Percentiles rank a stretch among this genome's conserved stretches.
Evolutionary conservation across 2,888 invertebrate species (phyloP).

Genomic region (Lepeophtheirus nordmannii): DNA sequence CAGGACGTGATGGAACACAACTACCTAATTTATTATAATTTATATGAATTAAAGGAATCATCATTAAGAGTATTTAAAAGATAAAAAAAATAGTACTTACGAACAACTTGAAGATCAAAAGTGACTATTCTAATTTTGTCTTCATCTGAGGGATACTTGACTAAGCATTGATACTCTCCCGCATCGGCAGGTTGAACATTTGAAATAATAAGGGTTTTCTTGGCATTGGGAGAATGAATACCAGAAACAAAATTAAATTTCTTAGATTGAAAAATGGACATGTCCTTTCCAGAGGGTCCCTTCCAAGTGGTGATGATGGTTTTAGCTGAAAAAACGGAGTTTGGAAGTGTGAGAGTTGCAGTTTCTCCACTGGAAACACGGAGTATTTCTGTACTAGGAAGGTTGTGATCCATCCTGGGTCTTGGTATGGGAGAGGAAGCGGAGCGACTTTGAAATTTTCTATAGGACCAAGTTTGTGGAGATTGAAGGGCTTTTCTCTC

Average conservation of each 20-base stretch:
- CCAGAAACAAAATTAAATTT: neutral
- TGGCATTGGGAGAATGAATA: neutral
- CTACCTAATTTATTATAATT: constrained; percentile 25
- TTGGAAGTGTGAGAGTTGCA: neutral
- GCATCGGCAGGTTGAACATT: neutral
- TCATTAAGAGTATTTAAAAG: neutral
- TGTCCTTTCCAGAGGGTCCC: neutral
- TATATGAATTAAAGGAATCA: neutral
- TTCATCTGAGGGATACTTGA: constrained; percentile 3
- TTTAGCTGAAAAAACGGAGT: neutral
- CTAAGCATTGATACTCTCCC: neutral
- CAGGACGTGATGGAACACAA: constrained; percentile 32
- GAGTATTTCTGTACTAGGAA: constrained; percentile 4
- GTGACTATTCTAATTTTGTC: neutral
- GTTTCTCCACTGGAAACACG: constrained; percentile 1
- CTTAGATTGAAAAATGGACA: neutral
- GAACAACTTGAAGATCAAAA: constrained; percentile 8
- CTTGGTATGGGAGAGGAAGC: neutral
- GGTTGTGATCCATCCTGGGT: neutral
- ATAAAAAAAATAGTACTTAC: neutral
- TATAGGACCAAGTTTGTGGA: neutral
- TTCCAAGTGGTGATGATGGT: neutral
- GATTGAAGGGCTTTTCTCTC: neutral
- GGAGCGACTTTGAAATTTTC: neutral
- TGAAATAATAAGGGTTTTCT: neutral